phyloP scores from a whole-genome alignment of 1,140 invertebrate genomes.

The Drosophila orena region DNA sequence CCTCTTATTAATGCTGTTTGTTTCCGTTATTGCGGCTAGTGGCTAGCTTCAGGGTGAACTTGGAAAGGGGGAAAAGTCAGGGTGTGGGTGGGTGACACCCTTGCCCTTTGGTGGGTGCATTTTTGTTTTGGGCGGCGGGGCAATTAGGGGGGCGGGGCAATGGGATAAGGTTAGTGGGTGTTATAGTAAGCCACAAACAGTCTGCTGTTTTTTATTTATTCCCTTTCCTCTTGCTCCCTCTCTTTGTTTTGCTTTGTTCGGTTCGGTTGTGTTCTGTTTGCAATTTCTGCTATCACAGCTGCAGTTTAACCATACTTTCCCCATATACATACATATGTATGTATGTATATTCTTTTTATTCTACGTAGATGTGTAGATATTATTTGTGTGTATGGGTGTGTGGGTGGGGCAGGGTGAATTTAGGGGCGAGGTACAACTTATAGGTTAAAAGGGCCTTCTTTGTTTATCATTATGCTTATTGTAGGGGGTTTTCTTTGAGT shows the following conservation, averaged over 20 bases:
- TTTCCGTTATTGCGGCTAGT: slow-evolving; percentile 20
- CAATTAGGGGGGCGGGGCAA: slow-evolving; percentile 39
- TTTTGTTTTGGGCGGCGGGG: slow-evolving; percentile 8
- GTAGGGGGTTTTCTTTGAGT: slow-evolving; percentile 1
- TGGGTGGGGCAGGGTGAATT: background rate
- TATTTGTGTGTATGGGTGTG: background rate
- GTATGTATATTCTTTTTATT: slow-evolving; percentile 14
- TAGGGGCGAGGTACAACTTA: slow-evolving; percentile 22
- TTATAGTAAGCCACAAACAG: slow-evolving; percentile 58
- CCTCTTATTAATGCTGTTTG: slow-evolving; percentile 29
- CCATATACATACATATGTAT: slow-evolving; percentile 11
- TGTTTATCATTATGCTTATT: slow-evolving; percentile 44
- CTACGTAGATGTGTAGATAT: slow-evolving; percentile 5
- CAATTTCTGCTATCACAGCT: slow-evolving; percentile 65
- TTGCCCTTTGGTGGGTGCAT: slow-evolving; percentile 1
- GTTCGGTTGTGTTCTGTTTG: slow-evolving; percentile 49
- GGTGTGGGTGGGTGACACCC: background rate
- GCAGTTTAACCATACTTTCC: slow-evolving; percentile 50
- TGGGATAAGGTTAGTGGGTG: slow-evolving; percentile 15
- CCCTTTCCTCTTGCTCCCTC: slow-evolving; percentile 15
- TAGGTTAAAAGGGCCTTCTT: slow-evolving; percentile 35
- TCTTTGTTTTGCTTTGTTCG: slow-evolving; percentile 43
- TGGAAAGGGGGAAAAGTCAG: slow-evolving; percentile 18
- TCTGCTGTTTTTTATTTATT: slow-evolving; percentile 39
- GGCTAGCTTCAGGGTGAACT: slow-evolving; percentile 12